Base-by-base conservation (phyloP, 2,888 invertebrate species). In the Neoaliturus tenellus region DNA sequence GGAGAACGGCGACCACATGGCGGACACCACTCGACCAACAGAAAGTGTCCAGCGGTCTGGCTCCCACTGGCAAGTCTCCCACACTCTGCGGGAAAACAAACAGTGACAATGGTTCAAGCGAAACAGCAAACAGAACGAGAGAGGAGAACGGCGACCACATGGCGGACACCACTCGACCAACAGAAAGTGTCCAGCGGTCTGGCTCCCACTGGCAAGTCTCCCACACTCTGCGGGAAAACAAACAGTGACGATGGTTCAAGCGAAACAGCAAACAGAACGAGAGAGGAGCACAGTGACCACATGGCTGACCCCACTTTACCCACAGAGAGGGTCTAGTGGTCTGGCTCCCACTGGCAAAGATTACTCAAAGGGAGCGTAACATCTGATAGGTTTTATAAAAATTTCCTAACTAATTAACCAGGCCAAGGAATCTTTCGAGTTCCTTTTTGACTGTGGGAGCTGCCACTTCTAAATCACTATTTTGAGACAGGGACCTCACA, bases 1-100 rank as follows among this genome's bases (percentile, higher is more conserved):
- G 0, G 95, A 94, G 89, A 94, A 94, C 0, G 96, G 96, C 1
- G 96, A 96, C 96, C 98, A 98, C 89, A 96, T 96, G 0, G 97
- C 96, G 0, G 96, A 93, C 88, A 96, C 96, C n/a, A 98, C 95
- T 75, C 94, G 92, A 28, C 95, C 95, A 1, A 96, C 94, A 14
- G 94, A 95, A n/a, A 85, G 62, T 2, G 80, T 81, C 98, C 98
- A 98, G 12, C 95, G 93, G 89, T 97, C 97, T 0, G 95, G 94
- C 17, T 91, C 92, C 97, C 98, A 98, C 28, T 89, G 89, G 31
- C 89, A 89, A 8, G 95, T 95, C 85, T 96, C 95, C 97, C 98
- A 39, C 39, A 39, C 39, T 12, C 39, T 39, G 39, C 39, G 39
- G 39, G 12, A 39, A 39, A 5, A 39, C 12, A 39, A 51, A 39